These are phyloP conservation scores for Chauna torquata DNA, from an alignment of 2,113 vertebrate species.

Conservation along the genomic window DNA sequence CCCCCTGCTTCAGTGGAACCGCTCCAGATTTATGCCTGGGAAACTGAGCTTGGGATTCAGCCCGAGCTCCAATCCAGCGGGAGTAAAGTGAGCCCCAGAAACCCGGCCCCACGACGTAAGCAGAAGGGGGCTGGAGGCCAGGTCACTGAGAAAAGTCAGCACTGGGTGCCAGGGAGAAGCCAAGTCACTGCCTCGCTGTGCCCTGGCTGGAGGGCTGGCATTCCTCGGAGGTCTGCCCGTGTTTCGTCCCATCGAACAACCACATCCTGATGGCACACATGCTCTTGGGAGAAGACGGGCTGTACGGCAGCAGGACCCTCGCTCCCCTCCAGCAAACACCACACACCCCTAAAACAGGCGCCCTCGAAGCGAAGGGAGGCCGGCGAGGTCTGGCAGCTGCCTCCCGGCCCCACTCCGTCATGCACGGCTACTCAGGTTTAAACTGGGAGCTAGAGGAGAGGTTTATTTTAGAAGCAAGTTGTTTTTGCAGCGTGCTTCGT, in stretches of 20 bases:
- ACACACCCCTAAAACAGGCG: fast-evolving
- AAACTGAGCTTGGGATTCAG: constrained; percentile 48
- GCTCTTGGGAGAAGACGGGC: background rate
- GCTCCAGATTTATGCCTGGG: constrained; percentile 55
- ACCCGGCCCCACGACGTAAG: background rate
- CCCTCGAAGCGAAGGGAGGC: background rate
- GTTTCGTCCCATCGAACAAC: constrained; percentile 47
- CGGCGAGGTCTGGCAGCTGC: constrained; percentile 34
- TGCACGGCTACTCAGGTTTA: constrained; percentile 66
- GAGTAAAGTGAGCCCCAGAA: constrained; percentile 55
- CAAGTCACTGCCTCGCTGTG: background rate
- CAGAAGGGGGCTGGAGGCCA: constrained; percentile 30
- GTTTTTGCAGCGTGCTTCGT: constrained; percentile 63
- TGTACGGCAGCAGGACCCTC: background rate
- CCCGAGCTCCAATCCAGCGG: constrained; percentile 3
- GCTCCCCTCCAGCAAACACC: background rate
- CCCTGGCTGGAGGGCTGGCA: constrained; percentile 4
- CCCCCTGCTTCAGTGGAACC: constrained; percentile 43
- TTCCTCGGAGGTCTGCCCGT: constrained; percentile 47
- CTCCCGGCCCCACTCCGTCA: constrained; percentile 45
- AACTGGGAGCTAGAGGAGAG: constrained; percentile 57
- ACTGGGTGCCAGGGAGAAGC: constrained; percentile 48
- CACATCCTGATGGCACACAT: background rate
- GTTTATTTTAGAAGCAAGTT: constrained; percentile 76
- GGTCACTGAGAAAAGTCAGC: constrained; percentile 40